Percentiles rank a stretch among this genome's conserved stretches.
Evolutionary conservation across 2,797 vertebrate species (phyloP).

Genomic region (Silurus aristotelis): DNA sequence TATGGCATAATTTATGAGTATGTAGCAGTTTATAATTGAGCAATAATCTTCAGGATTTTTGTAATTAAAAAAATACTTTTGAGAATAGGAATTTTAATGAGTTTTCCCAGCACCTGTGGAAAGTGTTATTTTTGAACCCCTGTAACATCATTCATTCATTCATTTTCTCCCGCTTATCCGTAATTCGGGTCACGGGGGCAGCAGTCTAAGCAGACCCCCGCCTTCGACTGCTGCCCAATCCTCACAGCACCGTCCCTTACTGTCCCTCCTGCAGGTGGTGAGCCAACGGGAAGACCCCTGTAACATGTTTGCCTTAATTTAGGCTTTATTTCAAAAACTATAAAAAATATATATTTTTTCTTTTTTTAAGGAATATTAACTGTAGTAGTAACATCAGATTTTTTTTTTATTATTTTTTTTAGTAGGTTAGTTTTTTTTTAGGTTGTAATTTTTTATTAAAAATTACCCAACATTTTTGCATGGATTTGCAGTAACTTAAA

Average conservation of each 20-base stretch:
- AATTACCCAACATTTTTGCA: background rate
- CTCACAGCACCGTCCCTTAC: too few relatives aligned
- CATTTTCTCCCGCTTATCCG: too few relatives aligned
- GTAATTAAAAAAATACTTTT: background rate
- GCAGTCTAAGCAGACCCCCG: too few relatives aligned
- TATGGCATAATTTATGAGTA: too few relatives aligned
- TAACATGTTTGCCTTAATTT: background rate
- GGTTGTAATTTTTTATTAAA: conserved; percentile 9
- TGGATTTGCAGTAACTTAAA: background rate
- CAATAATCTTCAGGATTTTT: background rate
- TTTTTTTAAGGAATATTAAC: background rate
- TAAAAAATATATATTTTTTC: background rate
- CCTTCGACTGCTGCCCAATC: too few relatives aligned
- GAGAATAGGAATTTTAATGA: background rate
- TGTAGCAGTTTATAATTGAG: background rate
- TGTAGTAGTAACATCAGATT: background rate
- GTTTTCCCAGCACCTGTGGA: background rate
- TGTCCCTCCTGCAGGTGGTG: too few relatives aligned
- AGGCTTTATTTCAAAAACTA: background rate
- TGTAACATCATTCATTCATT: too few relatives aligned
- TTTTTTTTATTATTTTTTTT: too few relatives aligned
- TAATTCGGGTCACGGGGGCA: too few relatives aligned
- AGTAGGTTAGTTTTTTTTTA: background rate
- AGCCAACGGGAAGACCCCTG: too few relatives aligned
- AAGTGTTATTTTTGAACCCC: background rate